phyloP scores from a whole-genome alignment of 2,888 invertebrate species.

The Oconnorella tubifera region DNA sequence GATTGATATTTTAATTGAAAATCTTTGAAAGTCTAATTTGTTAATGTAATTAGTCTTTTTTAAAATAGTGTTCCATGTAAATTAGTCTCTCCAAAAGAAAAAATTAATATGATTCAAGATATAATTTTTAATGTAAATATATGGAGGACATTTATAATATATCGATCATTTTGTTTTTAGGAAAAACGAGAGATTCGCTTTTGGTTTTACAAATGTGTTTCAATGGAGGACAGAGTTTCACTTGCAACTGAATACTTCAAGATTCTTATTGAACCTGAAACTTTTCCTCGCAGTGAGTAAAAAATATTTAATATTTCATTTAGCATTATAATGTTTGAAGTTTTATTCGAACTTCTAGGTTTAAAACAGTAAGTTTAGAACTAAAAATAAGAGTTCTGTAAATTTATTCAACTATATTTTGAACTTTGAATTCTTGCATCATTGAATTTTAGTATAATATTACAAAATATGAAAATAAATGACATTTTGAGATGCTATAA shows the following conservation, averaged over 20 bases:
- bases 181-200: conserved; percentile 11
- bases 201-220: conserved; percentile 3
- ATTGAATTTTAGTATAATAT: too few species aligned
- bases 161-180: neutral
- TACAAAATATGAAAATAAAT: too few species aligned
- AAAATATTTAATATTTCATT: neutral
- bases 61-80: neutral
- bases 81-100: neutral
- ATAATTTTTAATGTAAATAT: neutral
- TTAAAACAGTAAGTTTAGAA: too few species aligned
- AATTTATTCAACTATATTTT: too few species aligned
- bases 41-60: neutral
- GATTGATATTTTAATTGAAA: too few species aligned
- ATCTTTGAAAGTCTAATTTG: neutral
- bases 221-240: neutral
- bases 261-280: conserved; percentile 21
- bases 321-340: neutral
- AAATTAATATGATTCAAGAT: too few species aligned
- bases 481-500: too few species aligned
- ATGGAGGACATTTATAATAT: neutral
- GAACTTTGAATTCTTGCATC: too few species aligned
- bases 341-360: neutral
- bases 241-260: conserved; percentile 19
- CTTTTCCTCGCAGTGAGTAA: conserved; percentile 16
- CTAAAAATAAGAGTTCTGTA: too few species aligned